Percentiles rank a stretch among this genome's conserved stretches.
These are phyloP conservation scores for Drosophila histrio DNA, from an alignment of 2,888 invertebrate species.

Conservation along the genomic window DNA sequence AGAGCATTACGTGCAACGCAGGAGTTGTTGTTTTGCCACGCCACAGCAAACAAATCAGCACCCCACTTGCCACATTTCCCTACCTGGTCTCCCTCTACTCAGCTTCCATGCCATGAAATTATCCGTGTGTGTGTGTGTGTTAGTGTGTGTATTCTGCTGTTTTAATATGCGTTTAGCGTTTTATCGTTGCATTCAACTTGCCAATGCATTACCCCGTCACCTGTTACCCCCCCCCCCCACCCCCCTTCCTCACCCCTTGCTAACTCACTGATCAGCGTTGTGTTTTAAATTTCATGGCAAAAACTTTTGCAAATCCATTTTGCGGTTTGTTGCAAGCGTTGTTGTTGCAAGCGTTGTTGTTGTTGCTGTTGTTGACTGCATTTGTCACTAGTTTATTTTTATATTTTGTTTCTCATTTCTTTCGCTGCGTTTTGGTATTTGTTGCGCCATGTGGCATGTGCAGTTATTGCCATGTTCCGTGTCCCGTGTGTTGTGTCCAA, in stretches of 20 bases:
- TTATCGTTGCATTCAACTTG: slow-evolving; percentile 72
- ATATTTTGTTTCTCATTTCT: slow-evolving; percentile 48
- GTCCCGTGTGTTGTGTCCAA: slow-evolving; percentile 15
- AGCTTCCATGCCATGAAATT: slow-evolving; percentile 10
- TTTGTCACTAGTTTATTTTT: slow-evolving; percentile 45
- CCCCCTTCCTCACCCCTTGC: not conserved
- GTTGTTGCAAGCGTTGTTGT: slow-evolving; percentile 17
- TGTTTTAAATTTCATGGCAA: slow-evolving; percentile 50
- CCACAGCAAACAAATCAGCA: slow-evolving; percentile 47
- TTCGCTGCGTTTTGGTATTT: slow-evolving; percentile 45
- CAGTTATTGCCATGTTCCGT: slow-evolving; percentile 54
- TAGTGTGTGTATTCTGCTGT: slow-evolving; percentile 34
- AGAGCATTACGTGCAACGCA: slow-evolving; percentile 41
- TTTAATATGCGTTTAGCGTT: slow-evolving; percentile 79
- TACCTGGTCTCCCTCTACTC: not conserved
- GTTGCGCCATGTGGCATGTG: slow-evolving; percentile 55
- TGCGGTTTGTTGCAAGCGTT: slow-evolving; percentile 49
- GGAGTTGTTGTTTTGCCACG: slow-evolving; percentile 19
- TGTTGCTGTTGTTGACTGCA: slow-evolving; percentile 35
- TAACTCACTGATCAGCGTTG: slow-evolving; percentile 29
- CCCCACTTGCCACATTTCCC: not conserved
- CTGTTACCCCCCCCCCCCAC: not conserved
- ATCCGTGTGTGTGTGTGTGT: slow-evolving; percentile 1
- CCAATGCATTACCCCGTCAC: slow-evolving; percentile 53
- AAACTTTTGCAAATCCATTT: slow-evolving; percentile 60